Evolutionary conservation across 2,888 invertebrate species (phyloP).

Genomic region (Pandemis cinnamomeana): DNA sequence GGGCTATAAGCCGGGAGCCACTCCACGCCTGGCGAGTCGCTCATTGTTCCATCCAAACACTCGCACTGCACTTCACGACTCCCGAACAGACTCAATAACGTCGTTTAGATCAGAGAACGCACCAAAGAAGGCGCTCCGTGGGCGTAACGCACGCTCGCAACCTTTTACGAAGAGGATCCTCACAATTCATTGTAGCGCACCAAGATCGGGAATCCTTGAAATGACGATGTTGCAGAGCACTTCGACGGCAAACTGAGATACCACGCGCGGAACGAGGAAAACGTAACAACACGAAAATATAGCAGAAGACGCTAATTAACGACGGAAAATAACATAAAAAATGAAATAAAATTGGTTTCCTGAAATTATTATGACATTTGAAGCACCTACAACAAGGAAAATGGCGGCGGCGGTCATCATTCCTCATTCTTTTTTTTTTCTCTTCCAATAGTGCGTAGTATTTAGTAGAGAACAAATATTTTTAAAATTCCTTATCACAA

Average conservation of each 20-base stretch:
- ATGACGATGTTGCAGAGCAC: conserved; percentile 56
- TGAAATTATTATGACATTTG: conserved; percentile 84
- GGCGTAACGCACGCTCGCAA: conserved; percentile 70
- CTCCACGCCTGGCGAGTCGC: conserved; percentile 81
- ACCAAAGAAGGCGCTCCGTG: conserved; percentile 57
- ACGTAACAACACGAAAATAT: conserved; percentile 58
- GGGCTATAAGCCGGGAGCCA: conserved; percentile 83
- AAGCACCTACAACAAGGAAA: conserved; percentile 84
- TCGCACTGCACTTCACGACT: conserved; percentile 54
- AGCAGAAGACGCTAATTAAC: conserved; percentile 59
- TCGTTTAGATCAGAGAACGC: conserved; percentile 54
- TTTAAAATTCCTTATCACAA: background rate
- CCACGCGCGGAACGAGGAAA: conserved; percentile 53
- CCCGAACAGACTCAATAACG: conserved; percentile 49
- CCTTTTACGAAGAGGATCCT: conserved; percentile 76
- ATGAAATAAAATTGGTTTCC: conserved; percentile 76
- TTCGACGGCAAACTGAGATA: conserved; percentile 56
- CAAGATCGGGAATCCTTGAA: conserved; percentile 78
- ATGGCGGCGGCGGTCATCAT: conserved; percentile 68
- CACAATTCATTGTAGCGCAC: conserved; percentile 69
- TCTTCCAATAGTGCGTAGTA: conserved; percentile 5
- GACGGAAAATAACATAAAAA: conserved; percentile 72
- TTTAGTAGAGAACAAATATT: background rate
- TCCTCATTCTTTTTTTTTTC: conserved; percentile 29
- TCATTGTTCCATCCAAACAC: conserved; percentile 75